Conservation (phyloP, 2,113 vertebrate genomes). For the Deroptyus accipitrinus region DNA sequence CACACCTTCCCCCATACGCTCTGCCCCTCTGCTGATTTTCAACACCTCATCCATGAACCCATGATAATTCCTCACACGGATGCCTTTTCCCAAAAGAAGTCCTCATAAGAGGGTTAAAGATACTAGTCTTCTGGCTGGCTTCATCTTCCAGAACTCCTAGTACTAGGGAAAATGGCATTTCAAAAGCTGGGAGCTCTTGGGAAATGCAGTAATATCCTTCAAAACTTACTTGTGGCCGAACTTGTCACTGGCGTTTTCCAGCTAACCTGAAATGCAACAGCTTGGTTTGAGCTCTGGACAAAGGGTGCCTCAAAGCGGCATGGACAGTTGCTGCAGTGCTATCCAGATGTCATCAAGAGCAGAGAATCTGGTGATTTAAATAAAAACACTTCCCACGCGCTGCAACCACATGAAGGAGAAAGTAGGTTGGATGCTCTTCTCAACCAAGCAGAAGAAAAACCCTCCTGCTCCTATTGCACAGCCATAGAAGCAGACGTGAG, state of each 20-base stretch:
- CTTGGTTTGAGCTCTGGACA: neutral
- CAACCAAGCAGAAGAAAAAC: neutral
- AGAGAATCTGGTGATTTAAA: neutral
- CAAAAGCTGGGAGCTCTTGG: neutral
- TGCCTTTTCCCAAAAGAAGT: neutral
- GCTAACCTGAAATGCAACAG: neutral
- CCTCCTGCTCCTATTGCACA: neutral
- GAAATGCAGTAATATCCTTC: neutral
- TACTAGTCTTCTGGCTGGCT: neutral
- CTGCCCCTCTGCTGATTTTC: constrained; percentile 6
- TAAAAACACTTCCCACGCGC: neutral
- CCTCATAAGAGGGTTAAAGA: neutral
- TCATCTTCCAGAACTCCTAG: neutral
- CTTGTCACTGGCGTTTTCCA: neutral
- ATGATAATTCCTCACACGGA: neutral
- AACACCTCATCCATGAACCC: neutral
- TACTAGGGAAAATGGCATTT: neutral
- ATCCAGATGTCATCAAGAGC: neutral
- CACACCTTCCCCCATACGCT: neutral
- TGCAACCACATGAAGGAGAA: neutral
- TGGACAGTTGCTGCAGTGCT: neutral
- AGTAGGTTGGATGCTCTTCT: neutral
- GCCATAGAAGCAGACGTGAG: neutral
- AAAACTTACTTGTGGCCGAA: neutral
- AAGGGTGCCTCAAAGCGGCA: neutral